Evolutionary conservation across 2,797 vertebrate genomes (phyloP), one percentile per base, ranked within the genome.

Genomic region (Chaetodon trifasciatus): DNA sequence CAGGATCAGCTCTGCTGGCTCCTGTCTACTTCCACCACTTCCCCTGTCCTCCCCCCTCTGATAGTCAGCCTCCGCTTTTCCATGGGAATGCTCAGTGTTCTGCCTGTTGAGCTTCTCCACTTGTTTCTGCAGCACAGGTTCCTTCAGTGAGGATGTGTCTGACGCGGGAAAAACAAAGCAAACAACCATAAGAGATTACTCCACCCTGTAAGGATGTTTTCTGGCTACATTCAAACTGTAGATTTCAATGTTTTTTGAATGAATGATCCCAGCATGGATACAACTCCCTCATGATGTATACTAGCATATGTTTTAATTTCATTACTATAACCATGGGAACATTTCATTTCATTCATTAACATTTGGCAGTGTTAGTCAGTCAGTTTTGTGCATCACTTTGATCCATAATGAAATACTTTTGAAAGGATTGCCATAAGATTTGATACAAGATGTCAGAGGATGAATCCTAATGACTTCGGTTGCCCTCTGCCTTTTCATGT

Each of bases 61-160:
- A 44, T 3, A 56, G 13, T 88, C 91, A 1, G 80, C 72, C 32
- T 91, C 91, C 0, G 60, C 3, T 19, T 81, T 88, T 70, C 78
- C 84, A 21, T 90, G 85, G 60, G 83, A 94, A 77, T 90, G 80
- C 65, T 93, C 91, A 3, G 79, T 32, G 92, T 98, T 97, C 94
- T 97, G 96, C 88, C 94, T 88, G 93, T 97, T 97, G 86, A 96
- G 95, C 58, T 96, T 94, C 70, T 96, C 92, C 70, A 98, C 81
- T 46, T 95, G 94, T 82, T 96, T 94, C 64, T 93, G 95, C 67
- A 83, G 93, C 46, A 76, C 89, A 0, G 94, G 90, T 44, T 84
- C 93, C 28, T 87, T 94, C 74, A 93, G 89, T 55, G 86, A 76
- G 70, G 87, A 55, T 16, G 67, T 55, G 60, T 97, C 97, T 98